phyloP scores from a whole-genome alignment of 37 sponge, comb jelly and placozoan genomes.

The Agelas oroides region DNA sequence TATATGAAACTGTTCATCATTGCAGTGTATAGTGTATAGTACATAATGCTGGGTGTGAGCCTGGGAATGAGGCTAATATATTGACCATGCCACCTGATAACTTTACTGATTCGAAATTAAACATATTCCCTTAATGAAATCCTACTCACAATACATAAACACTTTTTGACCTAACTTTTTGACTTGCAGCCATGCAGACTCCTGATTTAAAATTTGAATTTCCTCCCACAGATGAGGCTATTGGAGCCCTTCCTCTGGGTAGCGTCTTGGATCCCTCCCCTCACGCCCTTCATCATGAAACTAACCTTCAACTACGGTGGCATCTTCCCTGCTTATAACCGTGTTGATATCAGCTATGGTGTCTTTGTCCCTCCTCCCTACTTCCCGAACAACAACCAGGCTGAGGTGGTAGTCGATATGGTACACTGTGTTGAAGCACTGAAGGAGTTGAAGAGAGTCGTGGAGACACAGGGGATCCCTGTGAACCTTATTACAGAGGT shows the following conservation, averaged over 20 bases:
- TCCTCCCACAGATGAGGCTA: too few species aligned
- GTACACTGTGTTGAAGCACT: constrained; percentile 52
- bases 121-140: too few species aligned
- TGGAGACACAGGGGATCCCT: constrained; percentile 33
- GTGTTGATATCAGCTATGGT: constrained; percentile 45
- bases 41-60: too few species aligned
- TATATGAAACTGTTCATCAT: too few species aligned
- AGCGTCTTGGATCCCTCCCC: constrained; percentile 34
- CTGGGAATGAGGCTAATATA: too few species aligned
- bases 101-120: too few species aligned
- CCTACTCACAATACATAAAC: too few species aligned
- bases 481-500: constrained; percentile 73
- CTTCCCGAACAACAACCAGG: constrained; percentile 43
- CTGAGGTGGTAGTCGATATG: constrained; percentile 49
- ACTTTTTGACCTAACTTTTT: too few species aligned
- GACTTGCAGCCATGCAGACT: too few species aligned
- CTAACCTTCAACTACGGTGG: constrained; percentile 25
- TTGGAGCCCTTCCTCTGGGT: constrained; percentile 25
- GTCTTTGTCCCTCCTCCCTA: constrained; percentile 66
- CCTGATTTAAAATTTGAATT: too few species aligned
- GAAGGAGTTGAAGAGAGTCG: constrained; percentile 11
- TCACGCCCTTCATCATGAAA: constrained; percentile 26
- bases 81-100: too few species aligned
- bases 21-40: too few species aligned
- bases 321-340: constrained; percentile 37